A percentile compares a stretch with the other conserved stretches of the same genome.
Evolutionary conservation across 2,888 invertebrate species (phyloP).

Genomic region (Amiota communis): DNA sequence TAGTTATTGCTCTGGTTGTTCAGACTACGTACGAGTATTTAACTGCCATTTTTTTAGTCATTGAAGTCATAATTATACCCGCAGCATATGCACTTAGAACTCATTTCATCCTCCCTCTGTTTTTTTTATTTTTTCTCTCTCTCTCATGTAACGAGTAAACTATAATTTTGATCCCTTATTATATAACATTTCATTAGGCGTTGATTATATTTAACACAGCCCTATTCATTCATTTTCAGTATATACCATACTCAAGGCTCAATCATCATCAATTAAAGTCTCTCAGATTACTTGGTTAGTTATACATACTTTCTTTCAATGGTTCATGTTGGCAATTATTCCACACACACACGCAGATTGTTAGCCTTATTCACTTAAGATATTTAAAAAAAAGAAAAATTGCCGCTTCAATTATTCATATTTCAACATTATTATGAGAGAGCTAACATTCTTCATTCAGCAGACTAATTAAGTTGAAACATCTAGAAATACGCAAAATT

Average conservation of each 20-base stretch:
- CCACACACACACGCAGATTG: too few relatives aligned
- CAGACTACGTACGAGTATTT: neutral
- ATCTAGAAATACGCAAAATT: neutral
- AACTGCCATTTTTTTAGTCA: slow-evolving; percentile 30
- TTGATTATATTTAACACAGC: neutral
- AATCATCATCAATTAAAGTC: neutral
- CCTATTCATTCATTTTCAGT: too few relatives aligned
- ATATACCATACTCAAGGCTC: too few relatives aligned
- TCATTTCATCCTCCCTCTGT: neutral
- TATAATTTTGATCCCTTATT: neutral
- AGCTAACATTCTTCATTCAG: slow-evolving; percentile 8
- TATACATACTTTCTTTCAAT: neutral
- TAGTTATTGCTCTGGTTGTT: too few relatives aligned
- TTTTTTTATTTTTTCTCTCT: too few relatives aligned
- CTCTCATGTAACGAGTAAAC: too few relatives aligned
- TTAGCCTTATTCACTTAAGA: too few relatives aligned
- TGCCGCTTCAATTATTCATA: neutral
- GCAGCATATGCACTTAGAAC: slow-evolving; percentile 45
- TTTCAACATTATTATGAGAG: neutral
- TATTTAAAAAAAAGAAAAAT: too few relatives aligned
- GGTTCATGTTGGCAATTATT: neutral
- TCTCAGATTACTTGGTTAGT: neutral
- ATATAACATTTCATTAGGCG: slow-evolving; percentile 4
- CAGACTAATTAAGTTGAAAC: neutral
- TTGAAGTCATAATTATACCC: slow-evolving; percentile 42